Evolutionary conservation across 2,113 vertebrate species (phyloP), one percentile per base, ranked within the genome.

Genomic region (Steatornis caripensis): DNA sequence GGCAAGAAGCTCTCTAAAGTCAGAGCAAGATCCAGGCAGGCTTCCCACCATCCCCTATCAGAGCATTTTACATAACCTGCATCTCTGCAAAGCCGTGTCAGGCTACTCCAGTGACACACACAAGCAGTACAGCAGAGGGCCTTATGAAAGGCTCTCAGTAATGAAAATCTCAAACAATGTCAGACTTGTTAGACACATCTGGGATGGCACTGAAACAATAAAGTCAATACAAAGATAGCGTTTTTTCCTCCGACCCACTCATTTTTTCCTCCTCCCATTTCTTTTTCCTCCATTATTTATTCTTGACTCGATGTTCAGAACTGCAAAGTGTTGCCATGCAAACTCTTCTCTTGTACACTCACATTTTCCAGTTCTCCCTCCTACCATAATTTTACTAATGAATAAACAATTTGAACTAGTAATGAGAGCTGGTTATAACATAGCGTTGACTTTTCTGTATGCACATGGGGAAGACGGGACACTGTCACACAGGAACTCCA

Each of bases 121-220:
- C 19, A 6, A 13, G 61, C 5, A 1, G 16, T 8, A 66, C 72
- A 92, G 68, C n/a, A 46, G 43, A 71, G 39, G 36, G 54, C 84
- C 62, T 94, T 45, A 45, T 66, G 94, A 93, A 79, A 49, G 91
- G 60, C 78, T 15, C 49, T 46, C n/a, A 83, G 79, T 72, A 79
- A 95, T 5, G 51, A 65, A 82, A 85, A 68, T 27, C 54, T 49
- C 51, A 2, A 86, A 94, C 78, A 95, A 95, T 54, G 77, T 66
- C 90, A 85, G 60, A 72, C 66, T 96, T 95, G 81, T 89, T 82
- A 92, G 71, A 69, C 70, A 45, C 87, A 90, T 96, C 83, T 93
- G 87, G 87, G 89, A 74, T 45, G 62, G 86, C 72, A 83, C 48
- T 48, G 45, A 89, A 87, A 84, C 80, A 94, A 91, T 72, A 29